These are phyloP conservation scores for Brachionus koreanus DNA, from an alignment of 1,140 invertebrate species.

Conservation along the genomic window DNA sequence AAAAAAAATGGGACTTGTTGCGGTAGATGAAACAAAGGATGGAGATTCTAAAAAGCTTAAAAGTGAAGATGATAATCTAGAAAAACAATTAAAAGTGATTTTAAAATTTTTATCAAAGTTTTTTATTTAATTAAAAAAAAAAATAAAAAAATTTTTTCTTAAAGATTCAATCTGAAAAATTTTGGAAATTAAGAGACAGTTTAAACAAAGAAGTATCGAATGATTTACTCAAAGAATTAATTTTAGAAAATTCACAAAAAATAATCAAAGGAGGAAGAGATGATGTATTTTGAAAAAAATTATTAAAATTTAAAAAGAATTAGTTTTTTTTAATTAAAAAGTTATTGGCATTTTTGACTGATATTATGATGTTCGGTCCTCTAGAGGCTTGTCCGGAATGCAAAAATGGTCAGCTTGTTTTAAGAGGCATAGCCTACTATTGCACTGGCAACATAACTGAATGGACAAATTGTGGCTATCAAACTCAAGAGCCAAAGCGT, in stretches of 20 bases:
- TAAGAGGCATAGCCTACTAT: constrained; percentile 71
- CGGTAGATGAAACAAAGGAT: constrained; percentile 47
- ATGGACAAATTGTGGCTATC: constrained; percentile 80
- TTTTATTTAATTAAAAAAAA: background rate
- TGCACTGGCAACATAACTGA: constrained; percentile 78
- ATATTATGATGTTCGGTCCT: constrained; percentile 74
- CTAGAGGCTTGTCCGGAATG: constrained; percentile 75
- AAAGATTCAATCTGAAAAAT: constrained; percentile 23
- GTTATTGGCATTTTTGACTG: constrained; percentile 58
- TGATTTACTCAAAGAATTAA: constrained; percentile 62
- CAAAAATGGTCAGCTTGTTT: constrained; percentile 56
- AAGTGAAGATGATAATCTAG: constrained; percentile 54
- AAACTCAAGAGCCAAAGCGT: constrained; percentile 70
- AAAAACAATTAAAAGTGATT: constrained; percentile 52
- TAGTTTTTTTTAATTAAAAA: background rate
- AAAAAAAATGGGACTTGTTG: constrained; percentile 61
- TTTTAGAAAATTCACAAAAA: constrained; percentile 70
- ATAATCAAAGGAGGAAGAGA: constrained; percentile 65
- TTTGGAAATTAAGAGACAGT: constrained; percentile 69
- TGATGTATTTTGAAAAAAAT: constrained; percentile 60
- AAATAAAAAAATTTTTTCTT: background rate
- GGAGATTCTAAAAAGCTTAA: constrained; percentile 52
- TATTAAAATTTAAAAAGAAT: background rate
- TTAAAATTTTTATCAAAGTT: background rate
- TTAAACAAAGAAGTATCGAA: constrained; percentile 59